Evolutionary conservation across 1,140 invertebrate species (phyloP).

Genomic region (Thereuonema tuberculata): DNA sequence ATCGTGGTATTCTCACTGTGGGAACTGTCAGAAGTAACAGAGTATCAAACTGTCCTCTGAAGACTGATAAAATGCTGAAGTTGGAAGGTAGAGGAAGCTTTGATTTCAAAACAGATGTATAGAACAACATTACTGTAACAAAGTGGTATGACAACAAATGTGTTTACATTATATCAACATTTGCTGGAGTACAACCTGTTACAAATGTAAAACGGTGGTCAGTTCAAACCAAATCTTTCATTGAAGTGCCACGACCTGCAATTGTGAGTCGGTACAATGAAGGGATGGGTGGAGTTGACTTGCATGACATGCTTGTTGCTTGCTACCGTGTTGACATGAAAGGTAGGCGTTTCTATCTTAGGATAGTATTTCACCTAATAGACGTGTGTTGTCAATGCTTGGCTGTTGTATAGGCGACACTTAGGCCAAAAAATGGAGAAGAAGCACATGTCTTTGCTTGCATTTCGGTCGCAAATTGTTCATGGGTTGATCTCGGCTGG

Average conservation of each 20-base stretch:
- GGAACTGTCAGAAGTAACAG: conserved; percentile 30
- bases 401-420: too few relatives aligned
- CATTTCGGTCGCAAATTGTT: too few relatives aligned
- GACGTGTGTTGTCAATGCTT: too few relatives aligned
- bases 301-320: conserved; percentile 19
- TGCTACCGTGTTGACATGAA: conserved; percentile 17
- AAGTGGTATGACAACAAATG: background rate
- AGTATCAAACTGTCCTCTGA: conserved; percentile 24
- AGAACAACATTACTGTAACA: background rate
- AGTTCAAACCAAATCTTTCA: background rate
- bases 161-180: background rate
- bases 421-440: too few relatives aligned
- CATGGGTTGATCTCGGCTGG: too few relatives aligned
- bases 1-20: conserved; percentile 23
- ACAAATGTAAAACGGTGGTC: background rate
- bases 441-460: too few relatives aligned
- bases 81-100: conserved; percentile 9
- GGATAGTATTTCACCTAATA: conserved; percentile 17
- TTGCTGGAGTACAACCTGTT: background rate
- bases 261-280: conserved; percentile 20
- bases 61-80: conserved; percentile 21
- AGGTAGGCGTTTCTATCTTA: conserved; percentile 20
- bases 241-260: conserved; percentile 5
- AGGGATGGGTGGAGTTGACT: conserved; percentile 23
- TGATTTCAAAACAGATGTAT: background rate